These are phyloP conservation scores for Rhyzopertha dominica DNA, from an alignment of 1,140 invertebrate genomes.

Conservation along the genomic window DNA sequence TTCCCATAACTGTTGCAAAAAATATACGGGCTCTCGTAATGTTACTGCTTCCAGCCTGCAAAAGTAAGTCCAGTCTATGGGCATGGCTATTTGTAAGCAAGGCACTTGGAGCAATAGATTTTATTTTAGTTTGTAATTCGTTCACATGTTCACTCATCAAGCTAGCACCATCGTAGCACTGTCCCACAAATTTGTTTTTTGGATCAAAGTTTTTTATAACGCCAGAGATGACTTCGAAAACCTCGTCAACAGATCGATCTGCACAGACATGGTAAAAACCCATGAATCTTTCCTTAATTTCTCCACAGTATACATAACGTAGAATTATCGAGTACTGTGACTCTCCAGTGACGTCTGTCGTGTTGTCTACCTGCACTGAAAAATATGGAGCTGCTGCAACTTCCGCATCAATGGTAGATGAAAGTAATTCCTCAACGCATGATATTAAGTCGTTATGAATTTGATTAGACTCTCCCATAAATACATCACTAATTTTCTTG, in stretches of 20 bases:
- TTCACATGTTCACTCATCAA: conserved; percentile 13
- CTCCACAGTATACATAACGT: not conserved
- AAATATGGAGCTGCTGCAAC: conserved; percentile 5
- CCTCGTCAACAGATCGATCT: not conserved
- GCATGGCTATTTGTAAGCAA: conserved; percentile 15
- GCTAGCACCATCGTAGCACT: conserved; percentile 14
- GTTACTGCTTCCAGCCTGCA: too few relatives aligned
- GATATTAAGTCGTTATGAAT: conserved; percentile 14
- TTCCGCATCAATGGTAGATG: conserved; percentile 4
- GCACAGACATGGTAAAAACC: not conserved
- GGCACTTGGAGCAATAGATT: conserved; percentile 5
- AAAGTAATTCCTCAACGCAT: not conserved
- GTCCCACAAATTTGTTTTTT: conserved; percentile 11
- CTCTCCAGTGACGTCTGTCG: conserved; percentile 6
- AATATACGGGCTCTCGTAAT: too few relatives aligned
- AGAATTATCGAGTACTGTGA: conserved; percentile 2
- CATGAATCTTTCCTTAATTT: conserved; percentile 2
- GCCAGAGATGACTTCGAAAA: too few relatives aligned
- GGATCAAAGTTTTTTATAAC: conserved; percentile 8
- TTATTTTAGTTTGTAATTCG: conserved; percentile 14
- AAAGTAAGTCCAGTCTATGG: conserved; percentile 15
- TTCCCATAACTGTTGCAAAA: too few relatives aligned
- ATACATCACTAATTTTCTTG: conserved; percentile 3
- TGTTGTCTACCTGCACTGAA: conserved; percentile 11
- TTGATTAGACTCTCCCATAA: conserved; percentile 5